Base-by-base conservation (phyloP, 2,888 invertebrate species). In the Drosophila buzzatii region DNA sequence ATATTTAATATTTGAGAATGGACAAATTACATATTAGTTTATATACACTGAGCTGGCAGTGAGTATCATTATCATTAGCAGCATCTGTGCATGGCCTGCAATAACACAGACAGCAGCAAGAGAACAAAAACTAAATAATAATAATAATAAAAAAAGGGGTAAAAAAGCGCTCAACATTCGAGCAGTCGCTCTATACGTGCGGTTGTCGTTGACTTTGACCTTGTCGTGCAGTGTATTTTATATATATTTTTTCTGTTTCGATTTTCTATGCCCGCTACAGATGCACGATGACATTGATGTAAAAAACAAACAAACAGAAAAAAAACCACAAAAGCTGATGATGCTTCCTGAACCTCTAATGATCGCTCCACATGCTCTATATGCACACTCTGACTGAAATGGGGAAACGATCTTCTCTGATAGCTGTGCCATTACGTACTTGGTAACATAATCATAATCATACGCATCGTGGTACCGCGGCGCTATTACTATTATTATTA, bases 191-290 rank as follows among this genome's bases (percentile, higher is more conserved):
- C 53, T 37, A 51, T 55, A 37, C 18, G 37, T 55, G 65, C 68
- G 76, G 73, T 72, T 82, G 72, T 58, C 53, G 73, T 60, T 70
- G 58, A 68, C 67, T 72, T 69, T 85, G 85, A 83, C 85, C 83
- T 83, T 85, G 82, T 57, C 16, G 66, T 71, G 65, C 70, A 75
- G 68, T 72, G 68, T 73, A 53, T 71, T 62, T 64, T 44, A 23
- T 23, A 23, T 23, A 23, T 23, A 23, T 39, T 2, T 45, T 56
- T 12, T 31, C 10, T 39, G 44, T 59, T 70, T 73, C 58, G 16
- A 39, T 70, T 70, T 70, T 66, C 56, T 63, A 45, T 55, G 37
- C 44, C 56, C 35, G 57, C 57, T 49, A 61, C 68, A 65, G 62
- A 76, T 60, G 73, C 52, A 57, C 61, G 39, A 41, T 75, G 78